Conservation (phyloP, 2,888 invertebrate species). For the Mystacides longicornis region DNA sequence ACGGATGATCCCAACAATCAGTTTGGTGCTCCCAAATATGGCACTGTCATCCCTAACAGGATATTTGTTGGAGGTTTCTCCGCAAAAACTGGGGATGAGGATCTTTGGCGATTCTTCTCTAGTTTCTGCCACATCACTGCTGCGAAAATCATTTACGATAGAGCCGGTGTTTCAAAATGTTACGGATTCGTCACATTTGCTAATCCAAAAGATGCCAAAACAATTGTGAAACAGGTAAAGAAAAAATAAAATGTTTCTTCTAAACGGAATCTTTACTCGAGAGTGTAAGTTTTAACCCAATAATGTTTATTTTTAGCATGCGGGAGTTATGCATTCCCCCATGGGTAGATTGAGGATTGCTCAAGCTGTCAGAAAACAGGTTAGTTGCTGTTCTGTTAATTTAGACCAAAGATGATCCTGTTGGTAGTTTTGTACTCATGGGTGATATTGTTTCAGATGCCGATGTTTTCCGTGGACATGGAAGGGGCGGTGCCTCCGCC, state of each 20-base stretch:
- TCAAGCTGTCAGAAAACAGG: slow-evolving; percentile 49
- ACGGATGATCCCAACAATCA: slow-evolving; percentile 43
- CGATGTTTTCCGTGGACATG: slow-evolving; percentile 7
- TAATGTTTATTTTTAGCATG: slow-evolving; percentile 35
- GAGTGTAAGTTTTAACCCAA: neutral
- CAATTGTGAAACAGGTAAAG: slow-evolving; percentile 47
- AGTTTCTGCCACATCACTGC: slow-evolving; percentile 83
- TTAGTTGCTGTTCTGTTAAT: too few species aligned
- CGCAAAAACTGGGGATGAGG: slow-evolving; percentile 86
- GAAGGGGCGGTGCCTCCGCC: too few species aligned
- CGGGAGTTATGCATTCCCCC: slow-evolving; percentile 48
- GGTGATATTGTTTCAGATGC: neutral
- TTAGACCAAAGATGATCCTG: neutral
- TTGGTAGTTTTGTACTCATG: neutral
- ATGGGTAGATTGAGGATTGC: slow-evolving; percentile 45
- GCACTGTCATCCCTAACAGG: slow-evolving; percentile 86
- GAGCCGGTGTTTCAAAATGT: slow-evolving; percentile 92
- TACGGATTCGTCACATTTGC: slow-evolving; percentile 75
- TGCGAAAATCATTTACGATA: slow-evolving; percentile 90
- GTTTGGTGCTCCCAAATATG: slow-evolving; percentile 54
- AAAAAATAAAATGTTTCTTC: neutral
- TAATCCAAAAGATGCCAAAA: slow-evolving; percentile 44
- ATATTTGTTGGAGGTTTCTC: slow-evolving; percentile 97
- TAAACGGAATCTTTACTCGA: too few species aligned
- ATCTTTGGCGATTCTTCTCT: slow-evolving; percentile 85